Base-by-base conservation (phyloP, 2,888 invertebrate species). In the Gryllus longicercus region DNA sequence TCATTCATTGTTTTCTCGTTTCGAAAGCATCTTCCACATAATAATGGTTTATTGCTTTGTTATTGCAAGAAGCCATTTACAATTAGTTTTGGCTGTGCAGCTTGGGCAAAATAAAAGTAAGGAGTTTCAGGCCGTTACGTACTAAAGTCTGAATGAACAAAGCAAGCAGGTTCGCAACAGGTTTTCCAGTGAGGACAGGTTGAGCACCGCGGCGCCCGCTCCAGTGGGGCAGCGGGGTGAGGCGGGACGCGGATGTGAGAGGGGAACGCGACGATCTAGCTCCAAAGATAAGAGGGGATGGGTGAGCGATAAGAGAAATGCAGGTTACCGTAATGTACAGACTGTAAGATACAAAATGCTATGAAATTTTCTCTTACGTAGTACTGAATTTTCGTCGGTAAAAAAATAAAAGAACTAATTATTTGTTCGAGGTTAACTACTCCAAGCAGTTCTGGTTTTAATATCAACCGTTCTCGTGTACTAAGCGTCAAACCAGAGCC, bases 1-100 rank as follows among this genome's bases (percentile, higher is more conserved):
- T 50, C 77, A 75, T 78, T 74, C 79, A 79, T 85, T 86, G 87
- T 87, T 87, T 87, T 86, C 86, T 86, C 87, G 87, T 86, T 87
- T 88, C 86, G 86, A 88, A 88, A 88, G 88, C 88, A 88, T 81
- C 79, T 78, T 88, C 88, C 88, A 88, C 87, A 87, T 86, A 87
- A 87, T 86, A 87, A 88, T 87, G 88, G 88, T 79, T 89, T 89
- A 89, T 89, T 89, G 89, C 89, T 89, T 86, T 87, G 86, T 88
- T 88, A 88, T 89, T 88, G 88, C 89, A 87, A 87, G 87, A 88
- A 88, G 88, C 88, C 88, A 84, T 84, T 82, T 63, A 63, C 63
- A 63, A 63, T 63, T 14, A 63, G 63, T 63, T 83, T 83, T 83
- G 82, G 81, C 79, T 83, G 79, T 81, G 82, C 82, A 81, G 63